Conservation (phyloP, 2,888 invertebrate species). For the Molanna angustata region DNA sequence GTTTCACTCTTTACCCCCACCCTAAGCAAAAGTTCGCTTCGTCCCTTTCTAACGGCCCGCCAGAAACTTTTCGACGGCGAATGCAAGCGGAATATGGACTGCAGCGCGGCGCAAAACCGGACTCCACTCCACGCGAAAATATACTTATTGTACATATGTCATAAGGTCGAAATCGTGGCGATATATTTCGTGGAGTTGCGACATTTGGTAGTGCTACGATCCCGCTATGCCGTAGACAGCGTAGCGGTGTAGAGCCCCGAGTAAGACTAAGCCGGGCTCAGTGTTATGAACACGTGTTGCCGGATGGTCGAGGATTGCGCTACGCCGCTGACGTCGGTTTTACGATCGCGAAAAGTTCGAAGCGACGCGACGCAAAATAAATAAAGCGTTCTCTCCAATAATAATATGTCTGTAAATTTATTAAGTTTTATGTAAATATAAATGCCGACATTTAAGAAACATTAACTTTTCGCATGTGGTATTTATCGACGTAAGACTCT, state of each 20-base stretch:
- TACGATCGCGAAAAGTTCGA: neutral
- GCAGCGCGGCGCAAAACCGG: slow-evolving; percentile 20
- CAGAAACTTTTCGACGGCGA: slow-evolving; percentile 27
- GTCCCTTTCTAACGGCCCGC: slow-evolving; percentile 20
- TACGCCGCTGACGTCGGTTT: neutral
- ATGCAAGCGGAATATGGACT: slow-evolving; percentile 27
- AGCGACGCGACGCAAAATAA: neutral
- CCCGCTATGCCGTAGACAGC: neutral
- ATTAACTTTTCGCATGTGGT: too few species aligned
- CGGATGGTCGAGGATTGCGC: slow-evolving; percentile 19
- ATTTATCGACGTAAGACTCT: too few species aligned
- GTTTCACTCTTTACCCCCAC: slow-evolving; percentile 17
- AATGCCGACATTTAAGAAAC: too few species aligned
- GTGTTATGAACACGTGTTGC: slow-evolving; percentile 30
- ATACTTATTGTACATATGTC: too few species aligned
- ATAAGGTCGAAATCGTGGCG: too few species aligned
- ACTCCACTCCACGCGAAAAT: too few species aligned
- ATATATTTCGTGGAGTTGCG: too few species aligned
- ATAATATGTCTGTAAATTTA: too few species aligned
- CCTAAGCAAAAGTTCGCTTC: slow-evolving; percentile 9
- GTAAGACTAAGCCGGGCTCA: slow-evolving; percentile 25
- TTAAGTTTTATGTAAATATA: too few species aligned
- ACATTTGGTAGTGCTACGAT: too few species aligned
- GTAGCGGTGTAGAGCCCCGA: slow-evolving; percentile 12
- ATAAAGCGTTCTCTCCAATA: neutral